These are phyloP conservation scores for Craterocephalus amniculus DNA, from an alignment of 2,797 vertebrate genomes.

Conservation along the genomic window DNA sequence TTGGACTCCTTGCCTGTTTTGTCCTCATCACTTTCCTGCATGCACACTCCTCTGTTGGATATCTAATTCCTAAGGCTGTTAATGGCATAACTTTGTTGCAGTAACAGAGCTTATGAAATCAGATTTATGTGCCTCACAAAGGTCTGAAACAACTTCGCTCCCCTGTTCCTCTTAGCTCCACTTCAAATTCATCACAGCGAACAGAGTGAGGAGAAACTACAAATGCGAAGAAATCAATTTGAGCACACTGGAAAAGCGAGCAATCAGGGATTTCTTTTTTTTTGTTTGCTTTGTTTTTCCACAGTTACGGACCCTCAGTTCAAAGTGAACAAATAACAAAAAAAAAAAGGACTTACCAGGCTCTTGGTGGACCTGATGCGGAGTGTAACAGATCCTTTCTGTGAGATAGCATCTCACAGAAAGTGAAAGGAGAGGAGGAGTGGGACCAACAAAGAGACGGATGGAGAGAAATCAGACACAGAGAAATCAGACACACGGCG, in stretches of 20 bases:
- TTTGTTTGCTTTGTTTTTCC: slow-evolving; percentile 2
- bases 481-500: slow-evolving; percentile 49
- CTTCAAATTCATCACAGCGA: slow-evolving; percentile 50
- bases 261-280: slow-evolving; percentile 15
- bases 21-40: slow-evolving; percentile 1
- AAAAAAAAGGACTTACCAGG: slow-evolving; percentile 76
- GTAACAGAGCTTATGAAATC: slow-evolving; percentile 45
- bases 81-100: slow-evolving; percentile 27
- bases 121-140: slow-evolving; percentile 11
- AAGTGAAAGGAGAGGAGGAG: slow-evolving; percentile 19
- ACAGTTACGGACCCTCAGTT: slow-evolving; percentile 8
- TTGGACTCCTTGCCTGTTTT: slow-evolving; percentile 11
- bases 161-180: slow-evolving; percentile 25
- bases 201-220: slow-evolving; percentile 39
- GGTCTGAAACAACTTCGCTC: slow-evolving; percentile 65
- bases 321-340: slow-evolving; percentile 53
- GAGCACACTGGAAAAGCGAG: slow-evolving; percentile 23
- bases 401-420: slow-evolving; percentile 58
- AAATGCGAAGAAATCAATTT: slow-evolving; percentile 48
- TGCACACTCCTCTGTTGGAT: slow-evolving; percentile 7
- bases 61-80: slow-evolving; percentile 61
- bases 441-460: slow-evolving; percentile 33
- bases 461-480: slow-evolving; percentile 32
- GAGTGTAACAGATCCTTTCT: slow-evolving; percentile 72
- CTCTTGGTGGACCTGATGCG: slow-evolving; percentile 58